Evolutionary conservation across 2,113 vertebrate species (phyloP).

Genomic region (Pituophis catenifer): DNA sequence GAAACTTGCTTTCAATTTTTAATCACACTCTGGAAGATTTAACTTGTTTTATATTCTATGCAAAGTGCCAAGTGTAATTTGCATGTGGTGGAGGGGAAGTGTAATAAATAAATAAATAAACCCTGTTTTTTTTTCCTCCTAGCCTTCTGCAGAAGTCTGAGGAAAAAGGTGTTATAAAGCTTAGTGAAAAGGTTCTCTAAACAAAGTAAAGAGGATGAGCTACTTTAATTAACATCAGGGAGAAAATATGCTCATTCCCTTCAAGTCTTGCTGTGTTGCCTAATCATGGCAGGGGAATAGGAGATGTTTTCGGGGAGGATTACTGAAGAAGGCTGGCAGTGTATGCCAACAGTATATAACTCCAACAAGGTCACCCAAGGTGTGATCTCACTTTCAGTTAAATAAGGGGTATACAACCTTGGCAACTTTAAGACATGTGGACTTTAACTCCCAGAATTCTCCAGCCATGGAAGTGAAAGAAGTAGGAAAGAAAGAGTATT

Average conservation of each 20-base stretch:
- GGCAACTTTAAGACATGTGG: background rate
- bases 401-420: background rate
- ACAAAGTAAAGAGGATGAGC: background rate
- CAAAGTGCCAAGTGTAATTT: background rate
- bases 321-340: background rate
- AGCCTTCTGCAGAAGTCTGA: background rate
- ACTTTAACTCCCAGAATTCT: background rate
- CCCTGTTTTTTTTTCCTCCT: background rate
- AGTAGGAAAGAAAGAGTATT: background rate
- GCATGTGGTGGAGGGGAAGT: background rate
- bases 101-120: background rate
- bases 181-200: background rate
- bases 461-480: background rate
- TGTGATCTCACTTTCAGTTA: background rate
- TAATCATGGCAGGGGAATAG: background rate
- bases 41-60: background rate
- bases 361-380: background rate
- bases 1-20: background rate
- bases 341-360: background rate
- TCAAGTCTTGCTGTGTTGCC: background rate
- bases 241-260: background rate
- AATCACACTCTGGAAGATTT: background rate
- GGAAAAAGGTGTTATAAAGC: background rate
- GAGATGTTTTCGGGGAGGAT: background rate
- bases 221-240: background rate